phyloP scores from a whole-genome alignment of 2,797 vertebrate genomes.

The Syndactyla subalaris region DNA sequence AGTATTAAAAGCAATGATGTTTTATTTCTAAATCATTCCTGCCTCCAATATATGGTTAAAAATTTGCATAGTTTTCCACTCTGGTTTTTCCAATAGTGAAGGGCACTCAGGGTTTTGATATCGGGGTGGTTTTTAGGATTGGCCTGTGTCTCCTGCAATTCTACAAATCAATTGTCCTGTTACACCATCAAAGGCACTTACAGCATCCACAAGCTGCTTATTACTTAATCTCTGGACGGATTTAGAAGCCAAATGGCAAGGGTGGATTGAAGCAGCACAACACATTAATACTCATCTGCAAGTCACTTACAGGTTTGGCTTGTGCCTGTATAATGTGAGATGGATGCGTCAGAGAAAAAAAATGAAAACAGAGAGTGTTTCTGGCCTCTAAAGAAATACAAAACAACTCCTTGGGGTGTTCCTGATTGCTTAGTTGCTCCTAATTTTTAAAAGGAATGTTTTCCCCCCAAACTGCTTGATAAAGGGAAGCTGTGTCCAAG shows the following conservation, averaged over 20 bases:
- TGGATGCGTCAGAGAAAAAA: not conserved
- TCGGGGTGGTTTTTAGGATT: not conserved
- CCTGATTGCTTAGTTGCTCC: not conserved
- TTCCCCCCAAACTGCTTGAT: not conserved
- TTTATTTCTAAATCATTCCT: not conserved
- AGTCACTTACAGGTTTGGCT: not conserved
- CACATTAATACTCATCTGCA: not conserved
- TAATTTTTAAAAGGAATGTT: not conserved
- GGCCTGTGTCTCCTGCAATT: not conserved
- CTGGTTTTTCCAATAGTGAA: not conserved
- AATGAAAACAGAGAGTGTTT: not conserved
- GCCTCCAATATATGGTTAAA: not conserved
- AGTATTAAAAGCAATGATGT: not conserved
- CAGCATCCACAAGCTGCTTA: conserved; percentile 29
- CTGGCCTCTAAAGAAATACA: not conserved
- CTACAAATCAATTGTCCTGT: not conserved
- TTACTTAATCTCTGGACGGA: not conserved
- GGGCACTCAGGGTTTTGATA: not conserved
- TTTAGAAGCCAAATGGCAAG: conserved; percentile 31
- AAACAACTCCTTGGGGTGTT: not conserved
- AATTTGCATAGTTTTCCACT: not conserved
- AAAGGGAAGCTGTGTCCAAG: not conserved
- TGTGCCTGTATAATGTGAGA: accelerated
- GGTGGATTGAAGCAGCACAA: not conserved
- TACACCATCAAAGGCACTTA: not conserved